These are phyloP conservation scores for Catalaphyllia jardinei DNA, from an alignment of 64 coral and sea anemone genomes.

Conservation along the genomic window DNA sequence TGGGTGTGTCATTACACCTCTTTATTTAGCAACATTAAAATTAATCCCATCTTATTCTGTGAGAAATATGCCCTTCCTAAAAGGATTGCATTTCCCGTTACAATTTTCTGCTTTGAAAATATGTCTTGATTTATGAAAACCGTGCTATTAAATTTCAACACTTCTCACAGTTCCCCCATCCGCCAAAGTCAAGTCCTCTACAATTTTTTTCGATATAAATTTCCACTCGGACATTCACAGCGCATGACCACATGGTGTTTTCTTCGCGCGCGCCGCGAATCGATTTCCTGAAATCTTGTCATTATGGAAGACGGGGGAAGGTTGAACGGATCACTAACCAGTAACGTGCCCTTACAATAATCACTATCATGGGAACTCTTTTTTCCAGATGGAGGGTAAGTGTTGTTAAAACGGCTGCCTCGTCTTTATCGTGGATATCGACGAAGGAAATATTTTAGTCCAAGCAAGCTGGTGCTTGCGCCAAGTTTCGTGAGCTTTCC, in stretches of 20 bases:
- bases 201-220: not conserved
- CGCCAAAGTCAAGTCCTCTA: not conserved
- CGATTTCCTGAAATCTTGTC: too few species aligned
- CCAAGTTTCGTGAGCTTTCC: too few species aligned
- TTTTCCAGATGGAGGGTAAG: conserved; percentile 81
- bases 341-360: not conserved
- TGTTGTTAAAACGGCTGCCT: not conserved
- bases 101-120: too few species aligned
- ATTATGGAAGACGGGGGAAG: not conserved
- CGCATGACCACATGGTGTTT: conserved; percentile 2
- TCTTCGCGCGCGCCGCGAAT: not conserved
- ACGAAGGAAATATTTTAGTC: not conserved
- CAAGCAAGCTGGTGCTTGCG: not conserved
- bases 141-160: too few species aligned
- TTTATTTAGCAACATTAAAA: too few species aligned
- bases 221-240: not conserved
- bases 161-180: not conserved
- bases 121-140: too few species aligned
- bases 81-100: too few species aligned
- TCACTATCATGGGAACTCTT: conserved; percentile 47
- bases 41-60: too few species aligned
- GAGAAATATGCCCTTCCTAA: too few species aligned
- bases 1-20: too few species aligned
- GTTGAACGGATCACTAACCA: not conserved
- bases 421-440: not conserved